phyloP scores from a whole-genome alignment of 92 coral and sea anemone species.

The Muricea muricata region DNA sequence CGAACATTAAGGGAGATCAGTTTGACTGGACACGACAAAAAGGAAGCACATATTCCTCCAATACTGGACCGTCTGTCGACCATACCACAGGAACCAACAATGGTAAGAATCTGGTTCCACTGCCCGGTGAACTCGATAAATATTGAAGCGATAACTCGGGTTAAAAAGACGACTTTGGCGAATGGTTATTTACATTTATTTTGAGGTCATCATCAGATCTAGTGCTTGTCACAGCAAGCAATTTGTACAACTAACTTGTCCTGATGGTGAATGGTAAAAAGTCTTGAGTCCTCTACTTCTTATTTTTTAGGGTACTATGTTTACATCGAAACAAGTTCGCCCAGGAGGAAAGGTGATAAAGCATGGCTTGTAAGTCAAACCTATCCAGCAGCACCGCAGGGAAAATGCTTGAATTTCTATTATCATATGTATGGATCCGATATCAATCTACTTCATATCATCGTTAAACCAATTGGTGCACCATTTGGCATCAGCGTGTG shows the following conservation, averaged over 20 bases:
- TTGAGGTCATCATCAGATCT: too few species aligned
- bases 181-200: too few species aligned
- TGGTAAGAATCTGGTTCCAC: too few species aligned
- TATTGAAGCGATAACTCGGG: too few species aligned
- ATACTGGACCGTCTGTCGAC: slow-evolving; percentile 86
- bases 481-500: slow-evolving; percentile 74
- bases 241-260: too few species aligned
- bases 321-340: slow-evolving; percentile 88
- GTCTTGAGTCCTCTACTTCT: too few species aligned
- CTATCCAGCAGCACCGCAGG: slow-evolving; percentile 72
- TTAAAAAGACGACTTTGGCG: too few species aligned
- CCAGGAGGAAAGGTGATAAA: slow-evolving; percentile 74
- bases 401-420: slow-evolving; percentile 93
- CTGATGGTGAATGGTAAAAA: too few species aligned
- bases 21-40: slow-evolving; percentile 92
- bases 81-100: slow-evolving; percentile 93
- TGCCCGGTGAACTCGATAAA: too few species aligned
- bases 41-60: slow-evolving; percentile 82
- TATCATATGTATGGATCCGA: slow-evolving; percentile 91
- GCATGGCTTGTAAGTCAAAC: slow-evolving; percentile 78
- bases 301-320: slow-evolving; percentile 87
- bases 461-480: slow-evolving; percentile 60
- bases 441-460: slow-evolving; percentile 79
- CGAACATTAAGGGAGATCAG: slow-evolving; percentile 77
- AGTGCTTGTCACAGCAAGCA: too few species aligned